These are phyloP conservation scores for Palloptera scutellata DNA, from an alignment of 2,888 invertebrate genomes.

Conservation along the genomic window DNA sequence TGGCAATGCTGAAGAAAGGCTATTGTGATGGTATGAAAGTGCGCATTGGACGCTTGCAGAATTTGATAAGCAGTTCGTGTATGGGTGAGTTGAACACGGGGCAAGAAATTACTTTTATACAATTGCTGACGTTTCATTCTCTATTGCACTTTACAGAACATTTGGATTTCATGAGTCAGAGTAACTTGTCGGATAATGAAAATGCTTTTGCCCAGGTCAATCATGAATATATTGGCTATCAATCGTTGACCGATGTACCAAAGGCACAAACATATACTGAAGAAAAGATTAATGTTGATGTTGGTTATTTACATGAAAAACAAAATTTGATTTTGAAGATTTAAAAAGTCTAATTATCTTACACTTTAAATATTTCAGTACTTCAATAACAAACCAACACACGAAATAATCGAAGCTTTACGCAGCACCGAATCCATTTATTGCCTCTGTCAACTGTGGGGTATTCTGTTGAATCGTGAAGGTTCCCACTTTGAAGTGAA, in stretches of 20 bases:
- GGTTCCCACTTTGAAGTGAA: slow-evolving; percentile 81
- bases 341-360: not conserved
- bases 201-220: slow-evolving; percentile 87
- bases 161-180: slow-evolving; percentile 93
- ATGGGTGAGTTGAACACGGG: slow-evolving; percentile 75
- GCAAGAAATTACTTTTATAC: not conserved
- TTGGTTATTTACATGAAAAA: slow-evolving; percentile 47
- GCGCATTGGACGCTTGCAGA: slow-evolving; percentile 91
- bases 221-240: slow-evolving; percentile 93
- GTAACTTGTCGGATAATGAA: slow-evolving; percentile 77
- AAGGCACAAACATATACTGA: slow-evolving; percentile 80
- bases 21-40: slow-evolving; percentile 96
- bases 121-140: not conserved
- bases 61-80: slow-evolving; percentile 97
- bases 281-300: slow-evolving; percentile 67
- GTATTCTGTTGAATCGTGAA: slow-evolving; percentile 81
- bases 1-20: slow-evolving; percentile 97
- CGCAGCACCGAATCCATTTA: slow-evolving; percentile 76
- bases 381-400: slow-evolving; percentile 72
- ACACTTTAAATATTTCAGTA: slow-evolving; percentile 60
- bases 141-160: slow-evolving; percentile 73
- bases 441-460: slow-evolving; percentile 84
- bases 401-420: slow-evolving; percentile 78
- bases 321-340: not conserved
- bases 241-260: slow-evolving; percentile 94